Base-by-base conservation (phyloP, 2,797 vertebrate species). In the Microhierax caerulescens region DNA sequence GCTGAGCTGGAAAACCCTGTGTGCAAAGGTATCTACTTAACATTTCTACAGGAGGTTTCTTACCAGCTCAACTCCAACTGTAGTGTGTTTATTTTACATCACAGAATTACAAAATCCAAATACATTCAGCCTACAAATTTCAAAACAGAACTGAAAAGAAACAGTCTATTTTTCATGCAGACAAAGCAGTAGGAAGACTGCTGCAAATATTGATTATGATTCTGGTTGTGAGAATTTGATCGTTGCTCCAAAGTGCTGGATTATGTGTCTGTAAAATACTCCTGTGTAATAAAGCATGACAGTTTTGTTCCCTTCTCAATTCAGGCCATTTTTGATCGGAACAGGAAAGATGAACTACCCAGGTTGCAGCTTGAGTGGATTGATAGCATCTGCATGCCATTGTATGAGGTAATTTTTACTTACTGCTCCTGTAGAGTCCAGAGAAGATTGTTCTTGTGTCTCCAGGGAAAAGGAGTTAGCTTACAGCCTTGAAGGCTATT, bases 251-350 rank as follows among this genome's bases (percentile, higher is more conserved):
- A 93, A 97, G 86, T 48, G 27, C 87, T 91, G 82, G 85, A 96
- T 95, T 82, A 90, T 94, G 61, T 56, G 48, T 91, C 77, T 90
- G 37, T 98, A 94, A 98, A 97, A 95, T 80, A 85, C 37, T 95
- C 53, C 18, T 9, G 27, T 39, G 50, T 93, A 86, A 93, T 97
- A 97, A 97, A 97, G 78, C 72, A 70, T 95, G 81, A 75, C 88
- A 95, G 82, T 94, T 95, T 88, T 93, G 67, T 88, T 96, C 45
- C n/a, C 51, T 75, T 90, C 74, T 95, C 78, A 64, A 98, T 98
- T 94, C 96, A 99, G 99, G 99, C 99, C 75, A 99, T 99, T 98
- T 99, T 99, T 98, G 99, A 99, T 98, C 99, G 99, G 86, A 99
- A 99, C 98, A 98, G 99, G 97, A 99, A 99, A 97, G 99, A 99